Evolutionary conservation across 53 echinoderm and acorn worm genomes (phyloP).

Genomic region (Echinarachnius parma): DNA sequence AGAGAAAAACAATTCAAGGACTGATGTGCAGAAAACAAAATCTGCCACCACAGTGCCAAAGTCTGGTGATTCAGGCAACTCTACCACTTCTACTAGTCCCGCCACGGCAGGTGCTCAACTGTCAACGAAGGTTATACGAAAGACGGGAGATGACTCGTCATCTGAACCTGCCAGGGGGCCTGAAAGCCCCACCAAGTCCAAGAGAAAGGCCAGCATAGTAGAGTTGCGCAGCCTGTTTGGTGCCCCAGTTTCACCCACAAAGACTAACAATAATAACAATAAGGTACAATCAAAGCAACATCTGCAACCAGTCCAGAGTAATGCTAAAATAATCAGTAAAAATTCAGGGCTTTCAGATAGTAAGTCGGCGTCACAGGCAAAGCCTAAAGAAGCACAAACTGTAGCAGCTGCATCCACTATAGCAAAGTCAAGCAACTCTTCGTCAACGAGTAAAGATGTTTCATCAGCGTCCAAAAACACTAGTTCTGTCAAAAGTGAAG

Average conservation of each 20-base stretch:
- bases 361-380: constrained; percentile 6
- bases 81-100: constrained; percentile 3
- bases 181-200: neutral
- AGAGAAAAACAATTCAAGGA: constrained; percentile 8
- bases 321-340: too few relatives aligned
- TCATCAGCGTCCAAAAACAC: too few relatives aligned
- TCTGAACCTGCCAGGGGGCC: neutral
- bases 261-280: too few relatives aligned
- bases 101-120: neutral
- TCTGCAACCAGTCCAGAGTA: too few relatives aligned
- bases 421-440: constrained; percentile 20
- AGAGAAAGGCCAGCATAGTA: constrained; percentile 21
- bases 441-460: neutral
- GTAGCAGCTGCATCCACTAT: neutral
- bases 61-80: constrained; percentile 4
- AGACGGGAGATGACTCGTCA: neutral
- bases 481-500: too few relatives aligned
- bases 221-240: constrained; percentile 16
- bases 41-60: neutral
- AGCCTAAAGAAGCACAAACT: neutral
- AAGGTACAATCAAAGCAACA: too few relatives aligned
- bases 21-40: constrained; percentile 24
- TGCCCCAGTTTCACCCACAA: too few relatives aligned
- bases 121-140: neutral
- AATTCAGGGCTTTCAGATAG: neutral